Conservation (phyloP, 2,113 vertebrate genomes). For the Ophthalmotilapia sp. region DNA sequence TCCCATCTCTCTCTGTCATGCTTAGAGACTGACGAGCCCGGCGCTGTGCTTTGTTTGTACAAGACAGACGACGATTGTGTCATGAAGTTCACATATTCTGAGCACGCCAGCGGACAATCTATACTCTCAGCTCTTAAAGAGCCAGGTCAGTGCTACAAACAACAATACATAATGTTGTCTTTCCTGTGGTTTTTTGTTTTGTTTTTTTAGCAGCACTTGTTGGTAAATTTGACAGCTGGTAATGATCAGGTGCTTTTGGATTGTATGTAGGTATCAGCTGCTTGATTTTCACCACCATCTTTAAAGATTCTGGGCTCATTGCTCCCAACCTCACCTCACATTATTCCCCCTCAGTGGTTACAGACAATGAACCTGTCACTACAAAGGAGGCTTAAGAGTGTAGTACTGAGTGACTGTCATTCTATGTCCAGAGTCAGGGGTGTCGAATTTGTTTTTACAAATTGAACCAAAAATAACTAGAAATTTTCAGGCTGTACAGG, state of each 20-base stretch:
- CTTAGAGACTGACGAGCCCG: slow-evolving; percentile 79
- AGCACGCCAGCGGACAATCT: slow-evolving; percentile 85
- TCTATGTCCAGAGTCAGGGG: neutral
- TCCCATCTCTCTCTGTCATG: neutral
- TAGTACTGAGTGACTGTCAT: neutral
- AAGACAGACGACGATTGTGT: slow-evolving; percentile 88
- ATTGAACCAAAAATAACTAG: neutral
- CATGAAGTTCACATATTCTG: slow-evolving; percentile 93
- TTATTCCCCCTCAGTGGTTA: neutral
- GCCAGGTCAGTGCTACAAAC: slow-evolving; percentile 75
- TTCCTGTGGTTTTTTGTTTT: neutral
- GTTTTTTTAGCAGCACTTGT: neutral
- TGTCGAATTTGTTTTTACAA: neutral
- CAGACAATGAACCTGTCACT: neutral
- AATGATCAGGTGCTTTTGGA: neutral
- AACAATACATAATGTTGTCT: neutral
- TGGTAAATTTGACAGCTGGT: neutral
- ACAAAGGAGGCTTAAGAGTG: neutral
- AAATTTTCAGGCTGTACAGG: neutral
- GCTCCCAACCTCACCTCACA: neutral
- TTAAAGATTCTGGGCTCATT: neutral
- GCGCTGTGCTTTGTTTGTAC: slow-evolving; percentile 82
- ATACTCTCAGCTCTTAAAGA: slow-evolving; percentile 86
- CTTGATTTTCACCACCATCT: neutral
- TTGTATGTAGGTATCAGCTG: neutral